Conservation (phyloP, 2,888 invertebrate species). For the Cantharis lateralis region DNA sequence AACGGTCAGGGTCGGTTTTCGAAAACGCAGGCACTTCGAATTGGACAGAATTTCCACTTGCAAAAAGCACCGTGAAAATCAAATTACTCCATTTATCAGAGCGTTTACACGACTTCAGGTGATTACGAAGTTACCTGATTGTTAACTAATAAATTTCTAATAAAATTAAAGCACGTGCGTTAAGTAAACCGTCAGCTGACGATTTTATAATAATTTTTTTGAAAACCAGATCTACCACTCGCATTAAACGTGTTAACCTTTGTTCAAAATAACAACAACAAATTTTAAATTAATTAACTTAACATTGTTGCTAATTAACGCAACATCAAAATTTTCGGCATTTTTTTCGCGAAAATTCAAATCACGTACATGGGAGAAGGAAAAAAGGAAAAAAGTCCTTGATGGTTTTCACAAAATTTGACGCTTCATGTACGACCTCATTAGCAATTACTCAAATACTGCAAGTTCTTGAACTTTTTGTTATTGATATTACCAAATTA, state of each 20-base stretch:
- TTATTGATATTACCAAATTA: not conserved
- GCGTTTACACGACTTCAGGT: not conserved
- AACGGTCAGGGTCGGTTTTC: not conserved
- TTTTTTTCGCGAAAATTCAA: not conserved
- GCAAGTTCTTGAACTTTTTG: not conserved
- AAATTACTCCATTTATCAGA: not conserved
- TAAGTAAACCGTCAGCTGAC: not conserved
- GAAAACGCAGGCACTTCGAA: not conserved
- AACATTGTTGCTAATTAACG: not conserved
- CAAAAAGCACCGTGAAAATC: not conserved
- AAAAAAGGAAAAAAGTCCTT: not conserved
- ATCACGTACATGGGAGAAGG: not conserved
- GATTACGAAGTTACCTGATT: not conserved
- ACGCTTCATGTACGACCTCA: slow-evolving; percentile 1
- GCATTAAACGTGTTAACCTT: not conserved
- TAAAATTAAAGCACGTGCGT: not conserved
- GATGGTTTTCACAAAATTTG: not conserved
- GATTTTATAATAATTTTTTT: not conserved
- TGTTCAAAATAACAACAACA: not conserved
- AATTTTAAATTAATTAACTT: not conserved
- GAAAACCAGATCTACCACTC: not conserved
- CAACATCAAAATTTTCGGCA: not conserved
- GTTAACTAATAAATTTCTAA: not conserved
- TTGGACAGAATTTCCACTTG: not conserved
- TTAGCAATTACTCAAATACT: not conserved